Conservation (phyloP, 2,113 vertebrate species). For the Vireo altiloquus region DNA sequence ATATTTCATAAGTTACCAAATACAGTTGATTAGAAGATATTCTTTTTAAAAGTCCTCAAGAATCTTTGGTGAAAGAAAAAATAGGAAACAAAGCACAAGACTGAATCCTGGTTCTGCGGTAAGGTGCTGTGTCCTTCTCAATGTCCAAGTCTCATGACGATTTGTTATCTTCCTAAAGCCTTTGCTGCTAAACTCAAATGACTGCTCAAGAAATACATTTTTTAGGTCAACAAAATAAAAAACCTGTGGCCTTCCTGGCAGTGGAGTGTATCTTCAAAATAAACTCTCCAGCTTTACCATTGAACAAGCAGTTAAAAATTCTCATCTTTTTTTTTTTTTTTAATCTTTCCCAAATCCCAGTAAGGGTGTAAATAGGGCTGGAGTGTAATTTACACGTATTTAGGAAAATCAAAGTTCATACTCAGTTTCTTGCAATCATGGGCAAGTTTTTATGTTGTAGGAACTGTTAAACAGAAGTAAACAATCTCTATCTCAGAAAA, state of each 20-base stretch:
- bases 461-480: not conserved
- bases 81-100: not conserved
- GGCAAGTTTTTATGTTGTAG: not conserved
- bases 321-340: too few species aligned
- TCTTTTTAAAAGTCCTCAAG: not conserved
- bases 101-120: not conserved
- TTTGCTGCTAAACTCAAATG: not conserved
- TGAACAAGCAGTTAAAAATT: not conserved
- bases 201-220: not conserved
- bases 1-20: not conserved
- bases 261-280: not conserved
- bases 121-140: not conserved
- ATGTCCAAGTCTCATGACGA: not conserved
- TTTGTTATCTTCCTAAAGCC: not conserved
- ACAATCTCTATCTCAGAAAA: not conserved
- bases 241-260: not conserved
- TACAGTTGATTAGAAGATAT: not conserved
- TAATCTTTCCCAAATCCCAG: not conserved
- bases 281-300: not conserved
- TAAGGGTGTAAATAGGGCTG: not conserved
- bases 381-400: not conserved
- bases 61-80: not conserved
- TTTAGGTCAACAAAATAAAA: not conserved
- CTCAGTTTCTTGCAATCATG: not conserved
- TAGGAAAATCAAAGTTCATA: not conserved